Conservation (phyloP, 2,797 vertebrate genomes). For the Rhinella marina region DNA sequence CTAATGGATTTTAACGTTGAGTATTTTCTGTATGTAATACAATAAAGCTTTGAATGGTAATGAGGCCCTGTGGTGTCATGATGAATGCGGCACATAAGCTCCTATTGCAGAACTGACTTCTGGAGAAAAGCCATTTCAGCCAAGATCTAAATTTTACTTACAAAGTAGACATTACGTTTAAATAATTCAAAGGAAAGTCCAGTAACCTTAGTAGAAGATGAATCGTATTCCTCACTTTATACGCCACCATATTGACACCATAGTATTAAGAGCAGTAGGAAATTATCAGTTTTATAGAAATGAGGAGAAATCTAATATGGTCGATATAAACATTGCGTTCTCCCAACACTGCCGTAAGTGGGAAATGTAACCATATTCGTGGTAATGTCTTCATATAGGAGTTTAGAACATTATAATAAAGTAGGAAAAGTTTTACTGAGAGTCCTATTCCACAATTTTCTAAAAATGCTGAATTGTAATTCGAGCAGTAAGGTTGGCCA, state of each 20-base stretch:
- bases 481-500: background rate
- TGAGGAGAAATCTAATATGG: background rate
- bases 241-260: background rate
- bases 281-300: background rate
- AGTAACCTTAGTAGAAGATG: background rate
- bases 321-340: background rate
- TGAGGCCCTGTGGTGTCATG: constrained; percentile 12
- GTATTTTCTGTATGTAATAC: constrained; percentile 19
- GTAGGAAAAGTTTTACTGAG: background rate
- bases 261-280: background rate
- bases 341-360: background rate
- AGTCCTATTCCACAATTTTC: background rate
- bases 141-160: background rate
- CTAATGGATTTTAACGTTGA: constrained; percentile 14
- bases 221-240: background rate
- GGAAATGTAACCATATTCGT: background rate
- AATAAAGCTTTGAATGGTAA: constrained; percentile 34
- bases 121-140: background rate
- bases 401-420: background rate
- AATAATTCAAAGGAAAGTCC: background rate
- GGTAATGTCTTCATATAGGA: background rate
- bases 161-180: background rate
- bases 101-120: too few relatives aligned
- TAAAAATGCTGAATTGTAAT: background rate
- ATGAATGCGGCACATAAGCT: background rate